These are phyloP conservation scores for Heliopora coerulea DNA, from an alignment of 92 coral and sea anemone species.

Conservation along the genomic window DNA sequence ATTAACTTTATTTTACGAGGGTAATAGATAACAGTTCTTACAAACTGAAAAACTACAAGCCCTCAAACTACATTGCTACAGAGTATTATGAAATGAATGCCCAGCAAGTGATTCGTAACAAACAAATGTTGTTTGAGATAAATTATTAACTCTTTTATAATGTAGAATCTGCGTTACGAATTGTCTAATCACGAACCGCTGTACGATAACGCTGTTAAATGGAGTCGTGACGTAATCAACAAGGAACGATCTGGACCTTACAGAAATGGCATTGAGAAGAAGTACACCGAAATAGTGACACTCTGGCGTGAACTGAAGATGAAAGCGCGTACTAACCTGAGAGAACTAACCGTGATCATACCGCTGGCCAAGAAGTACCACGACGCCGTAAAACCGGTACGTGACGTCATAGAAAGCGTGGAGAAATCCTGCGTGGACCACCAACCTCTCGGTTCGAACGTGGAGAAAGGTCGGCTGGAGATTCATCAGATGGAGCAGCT, in stretches of 20 bases:
- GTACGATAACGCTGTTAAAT: constrained; percentile 55
- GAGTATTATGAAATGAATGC: too few relatives aligned
- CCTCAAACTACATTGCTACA: too few relatives aligned
- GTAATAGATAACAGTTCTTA: too few relatives aligned
- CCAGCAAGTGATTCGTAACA: too few relatives aligned
- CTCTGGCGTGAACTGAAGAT: constrained; percentile 74
- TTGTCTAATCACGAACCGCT: constrained; percentile 63
- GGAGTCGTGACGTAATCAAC: constrained; percentile 38
- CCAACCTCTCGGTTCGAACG: constrained; percentile 34
- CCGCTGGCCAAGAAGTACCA: constrained; percentile 93
- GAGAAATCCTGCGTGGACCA: constrained; percentile 32
- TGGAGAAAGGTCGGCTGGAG: constrained; percentile 41
- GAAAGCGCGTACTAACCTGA: constrained; percentile 59
- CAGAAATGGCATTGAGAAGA: constrained; percentile 59
- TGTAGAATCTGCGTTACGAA: constrained; percentile 64
- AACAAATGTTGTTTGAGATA: too few relatives aligned
- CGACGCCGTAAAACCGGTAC: constrained; percentile 81
- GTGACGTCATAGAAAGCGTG: constrained; percentile 57
- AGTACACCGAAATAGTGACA: constrained; percentile 63
- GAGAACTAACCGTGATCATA: constrained; percentile 65
- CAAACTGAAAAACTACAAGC: too few relatives aligned
- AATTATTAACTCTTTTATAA: constrained; percentile 1
- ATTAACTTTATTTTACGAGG: too few relatives aligned
- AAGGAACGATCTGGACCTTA: constrained; percentile 60
- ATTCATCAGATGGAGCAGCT: constrained; percentile 23